Evolutionary conservation across 2,113 vertebrate species (phyloP).

Genomic region (Forbesichthys papilliferus): DNA sequence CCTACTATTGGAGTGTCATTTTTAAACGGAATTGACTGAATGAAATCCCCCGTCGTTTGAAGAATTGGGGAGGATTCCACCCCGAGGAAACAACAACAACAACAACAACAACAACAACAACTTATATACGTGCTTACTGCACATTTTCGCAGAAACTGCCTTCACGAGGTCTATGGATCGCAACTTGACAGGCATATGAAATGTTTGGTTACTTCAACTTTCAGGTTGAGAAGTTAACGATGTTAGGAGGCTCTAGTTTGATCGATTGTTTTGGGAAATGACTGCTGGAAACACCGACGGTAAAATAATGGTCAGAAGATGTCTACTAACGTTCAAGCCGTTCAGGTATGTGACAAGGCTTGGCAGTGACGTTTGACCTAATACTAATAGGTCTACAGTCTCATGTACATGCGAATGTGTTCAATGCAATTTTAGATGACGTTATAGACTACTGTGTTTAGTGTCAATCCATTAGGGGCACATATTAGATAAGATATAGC

Average conservation of each 20-base stretch:
- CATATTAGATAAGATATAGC: not conserved
- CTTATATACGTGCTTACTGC: not conserved
- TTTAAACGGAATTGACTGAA: constrained; percentile 20
- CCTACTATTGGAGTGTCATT: constrained; percentile 9
- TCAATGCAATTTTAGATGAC: too few relatives aligned
- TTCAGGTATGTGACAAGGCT: constrained; percentile 86
- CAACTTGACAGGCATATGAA: constrained; percentile 24
- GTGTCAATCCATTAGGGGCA: not conserved
- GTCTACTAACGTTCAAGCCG: constrained; percentile 93
- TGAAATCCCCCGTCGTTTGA: constrained; percentile 41
- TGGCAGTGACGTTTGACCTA: not conserved
- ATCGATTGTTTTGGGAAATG: constrained; percentile 73
- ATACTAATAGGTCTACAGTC: too few relatives aligned
- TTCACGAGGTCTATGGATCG: not conserved
- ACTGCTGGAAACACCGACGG: constrained; percentile 86
- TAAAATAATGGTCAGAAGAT: constrained; percentile 96
- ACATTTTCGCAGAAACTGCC: not conserved
- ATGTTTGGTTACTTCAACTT: constrained; percentile 45
- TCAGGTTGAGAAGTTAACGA: constrained; percentile 42
- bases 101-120: constrained; percentile 10
- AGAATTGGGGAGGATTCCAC: not conserved
- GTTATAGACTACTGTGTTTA: not conserved
- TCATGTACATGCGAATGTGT: too few relatives aligned
- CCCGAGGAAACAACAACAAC: not conserved
- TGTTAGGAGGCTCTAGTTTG: constrained; percentile 44